These are phyloP conservation scores for Listronotus oregonensis DNA, from an alignment of 1,140 invertebrate species.

Conservation along the genomic window DNA sequence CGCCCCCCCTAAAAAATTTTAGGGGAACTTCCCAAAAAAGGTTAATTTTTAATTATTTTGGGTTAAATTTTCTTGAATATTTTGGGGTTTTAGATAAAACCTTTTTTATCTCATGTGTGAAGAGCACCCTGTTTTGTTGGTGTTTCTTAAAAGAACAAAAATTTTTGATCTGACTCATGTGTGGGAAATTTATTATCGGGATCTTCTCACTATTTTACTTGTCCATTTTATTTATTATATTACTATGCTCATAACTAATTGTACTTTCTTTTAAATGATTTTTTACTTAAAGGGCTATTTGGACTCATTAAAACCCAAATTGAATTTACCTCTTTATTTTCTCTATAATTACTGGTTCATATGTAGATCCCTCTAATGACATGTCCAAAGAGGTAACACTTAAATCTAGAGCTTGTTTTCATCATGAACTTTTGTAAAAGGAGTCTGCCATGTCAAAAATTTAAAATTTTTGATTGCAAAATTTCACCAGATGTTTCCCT, in stretches of 20 bases:
- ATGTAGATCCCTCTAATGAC: constrained; percentile 10
- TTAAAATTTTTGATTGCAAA: constrained; percentile 25
- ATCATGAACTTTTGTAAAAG: background rate
- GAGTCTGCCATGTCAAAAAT: background rate
- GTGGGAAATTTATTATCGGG: no score
- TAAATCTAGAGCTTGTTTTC: background rate
- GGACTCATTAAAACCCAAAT: background rate
- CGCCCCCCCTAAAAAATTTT: no score
- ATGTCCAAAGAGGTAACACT: background rate
- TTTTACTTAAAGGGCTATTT: background rate
- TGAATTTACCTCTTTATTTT: background rate
- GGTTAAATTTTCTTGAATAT: no score
- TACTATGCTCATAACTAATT: constrained; percentile 5
- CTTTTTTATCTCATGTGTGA: no score
- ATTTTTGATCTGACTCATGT: no score
- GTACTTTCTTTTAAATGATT: constrained; percentile 1
- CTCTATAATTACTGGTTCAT: constrained; percentile 8
- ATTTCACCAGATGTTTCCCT: constrained; percentile 34
- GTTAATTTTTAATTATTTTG: no score
- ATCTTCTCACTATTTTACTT: no score
- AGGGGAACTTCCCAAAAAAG: no score
- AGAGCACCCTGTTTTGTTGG: no score
- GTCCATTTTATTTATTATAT: background rate
- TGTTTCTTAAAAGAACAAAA: no score
- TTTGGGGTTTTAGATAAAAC: no score